Evolutionary conservation across 1,140 invertebrate species (phyloP).

Genomic region (Rhopalosiphum padi): DNA sequence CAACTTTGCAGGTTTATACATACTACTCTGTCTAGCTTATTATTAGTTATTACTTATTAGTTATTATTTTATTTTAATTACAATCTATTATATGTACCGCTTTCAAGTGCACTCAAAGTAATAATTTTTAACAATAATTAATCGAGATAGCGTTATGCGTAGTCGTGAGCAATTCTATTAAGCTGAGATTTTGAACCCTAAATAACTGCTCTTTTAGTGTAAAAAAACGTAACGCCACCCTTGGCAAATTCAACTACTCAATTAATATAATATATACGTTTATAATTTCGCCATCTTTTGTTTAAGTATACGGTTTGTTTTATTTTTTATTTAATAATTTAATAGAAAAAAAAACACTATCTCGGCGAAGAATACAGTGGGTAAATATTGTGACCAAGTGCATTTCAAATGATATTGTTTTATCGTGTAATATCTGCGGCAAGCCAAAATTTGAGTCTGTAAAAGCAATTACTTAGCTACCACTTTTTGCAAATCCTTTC

Average conservation of each 20-base stretch:
- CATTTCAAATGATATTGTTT: conserved; percentile 33
- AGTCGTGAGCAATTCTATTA: conserved; percentile 4
- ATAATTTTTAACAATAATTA: conserved; percentile 17
- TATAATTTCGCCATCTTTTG: conserved; percentile 17
- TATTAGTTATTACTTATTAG: neutral
- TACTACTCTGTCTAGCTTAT: neutral
- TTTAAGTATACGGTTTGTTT: conserved; percentile 5
- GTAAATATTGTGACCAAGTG: conserved; percentile 25
- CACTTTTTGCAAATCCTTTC: conserved; percentile 44
- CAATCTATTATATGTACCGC: neutral
- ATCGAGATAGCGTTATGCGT: neutral
- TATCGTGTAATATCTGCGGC: conserved; percentile 11
- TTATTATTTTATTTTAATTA: conserved; percentile 21
- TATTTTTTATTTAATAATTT: conserved; percentile 6
- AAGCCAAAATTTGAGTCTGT: conserved; percentile 10
- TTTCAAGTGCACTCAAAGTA: neutral
- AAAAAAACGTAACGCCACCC: conserved; percentile 34
- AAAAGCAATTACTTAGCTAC: conserved; percentile 38
- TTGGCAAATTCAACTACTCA: neutral
- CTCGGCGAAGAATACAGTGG: neutral
- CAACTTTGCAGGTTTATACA: neutral
- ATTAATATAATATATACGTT: neutral
- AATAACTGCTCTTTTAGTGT: conserved; percentile 38
- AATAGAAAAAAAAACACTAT: neutral
- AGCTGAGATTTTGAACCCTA: conserved; percentile 31